A percentile compares a stretch with the other conserved stretches of the same genome.
Conservation (phyloP, 2,888 invertebrate species). For the Cheilosia scutellata region DNA sequence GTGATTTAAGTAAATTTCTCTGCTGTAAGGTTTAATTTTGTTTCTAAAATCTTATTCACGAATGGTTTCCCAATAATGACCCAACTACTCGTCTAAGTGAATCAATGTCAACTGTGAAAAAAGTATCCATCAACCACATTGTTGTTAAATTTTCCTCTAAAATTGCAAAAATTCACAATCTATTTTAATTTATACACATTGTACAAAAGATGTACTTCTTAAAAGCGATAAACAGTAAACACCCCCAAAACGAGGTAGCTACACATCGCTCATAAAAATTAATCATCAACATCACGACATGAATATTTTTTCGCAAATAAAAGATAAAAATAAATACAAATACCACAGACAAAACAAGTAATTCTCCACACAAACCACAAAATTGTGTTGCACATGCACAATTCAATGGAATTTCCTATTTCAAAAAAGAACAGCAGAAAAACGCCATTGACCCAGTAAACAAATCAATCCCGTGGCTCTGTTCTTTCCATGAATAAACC, state of each 20-base stretch:
- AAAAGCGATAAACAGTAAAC: constrained; percentile 18
- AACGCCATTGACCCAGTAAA: constrained; percentile 55
- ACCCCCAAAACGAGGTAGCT: constrained; percentile 8
- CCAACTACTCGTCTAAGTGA: too few relatives aligned
- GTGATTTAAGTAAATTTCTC: too few relatives aligned
- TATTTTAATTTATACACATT: not conserved
- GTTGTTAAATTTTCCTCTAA: not conserved
- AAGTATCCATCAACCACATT: not conserved
- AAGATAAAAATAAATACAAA: constrained; percentile 40
- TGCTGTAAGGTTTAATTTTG: too few relatives aligned
- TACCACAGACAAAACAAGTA: constrained; percentile 11
- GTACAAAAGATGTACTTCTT: too few relatives aligned
- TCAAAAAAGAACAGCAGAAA: constrained; percentile 9
- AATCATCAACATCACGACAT: constrained; percentile 9
- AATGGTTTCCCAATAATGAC: not conserved
- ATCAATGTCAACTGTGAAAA: too few relatives aligned
- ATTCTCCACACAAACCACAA: constrained; percentile 44
- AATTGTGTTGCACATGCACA: constrained; percentile 44
- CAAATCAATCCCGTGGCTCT: constrained; percentile 47
- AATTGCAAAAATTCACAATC: not conserved
- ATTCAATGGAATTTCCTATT: constrained; percentile 47
- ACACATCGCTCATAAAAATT: not conserved
- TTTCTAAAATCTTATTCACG: too few relatives aligned
- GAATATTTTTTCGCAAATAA: constrained; percentile 20
- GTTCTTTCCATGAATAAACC: not conserved